Base-by-base conservation (phyloP, 2,113 vertebrate genomes). In the Archilochus colubris region DNA sequence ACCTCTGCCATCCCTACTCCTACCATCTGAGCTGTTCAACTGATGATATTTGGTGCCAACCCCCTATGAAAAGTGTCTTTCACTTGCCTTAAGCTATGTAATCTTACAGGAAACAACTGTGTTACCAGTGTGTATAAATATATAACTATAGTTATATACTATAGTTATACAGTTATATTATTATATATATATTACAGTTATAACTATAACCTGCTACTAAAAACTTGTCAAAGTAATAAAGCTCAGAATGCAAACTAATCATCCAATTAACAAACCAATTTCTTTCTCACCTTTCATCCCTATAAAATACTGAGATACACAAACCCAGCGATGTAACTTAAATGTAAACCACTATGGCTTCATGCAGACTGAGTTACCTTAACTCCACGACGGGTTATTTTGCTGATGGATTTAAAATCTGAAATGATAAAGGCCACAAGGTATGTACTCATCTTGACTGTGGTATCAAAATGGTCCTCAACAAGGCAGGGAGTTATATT, bases 371-470 rank as follows among this genome's bases (percentile, higher is more conserved):
- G 30, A 14, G 76, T 97, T 95, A 99, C 99, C 98, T 99, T 98
- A 68, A 99, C 97, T 57, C 99, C 98, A 4, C 96, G 98, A 67
- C 96, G 75, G 33, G 98, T 99, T 78, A 94, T 98, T 95, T 97
- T 98, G 98, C 98, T 99, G 95, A 99, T 96, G 24, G 98, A 99
- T 92, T 98, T 95, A 92, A 99, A 99, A 94, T 99, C 99, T 1
- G 98, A 99, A 88, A 99, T 92, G 5, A 99, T 98, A 94, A 99
- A 99, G 75, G 99, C 99, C 91, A 99, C 98, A 27, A 99, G 97
- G 96, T 99, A 99, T 0, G 98, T 99, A 93, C 99, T 99, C 99
- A 99, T 99, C 97, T 97, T 99, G 24, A 99, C 98, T 9, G 97
- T 98, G 77, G 98, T 97, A 87, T 98, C 98, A 91, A 99, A 99